These are phyloP conservation scores for Lithosia quadra DNA, from an alignment of 2,888 invertebrate genomes.

Conservation along the genomic window DNA sequence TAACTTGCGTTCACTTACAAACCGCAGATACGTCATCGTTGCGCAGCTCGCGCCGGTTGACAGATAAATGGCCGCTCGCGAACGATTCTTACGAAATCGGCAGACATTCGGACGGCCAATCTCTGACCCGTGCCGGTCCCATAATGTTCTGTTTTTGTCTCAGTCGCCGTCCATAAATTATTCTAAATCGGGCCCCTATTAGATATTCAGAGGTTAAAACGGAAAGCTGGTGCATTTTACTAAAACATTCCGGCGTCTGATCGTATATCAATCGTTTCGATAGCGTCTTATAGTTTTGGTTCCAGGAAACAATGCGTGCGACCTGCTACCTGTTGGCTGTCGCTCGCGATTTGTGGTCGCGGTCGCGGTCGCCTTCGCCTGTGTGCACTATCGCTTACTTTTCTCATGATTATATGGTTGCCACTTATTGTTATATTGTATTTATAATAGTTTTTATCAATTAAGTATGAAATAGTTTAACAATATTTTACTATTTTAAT, in stretches of 20 bases:
- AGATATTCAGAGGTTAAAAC: slow-evolving; percentile 85
- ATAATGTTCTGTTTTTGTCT: slow-evolving; percentile 85
- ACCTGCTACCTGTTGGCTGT: slow-evolving; percentile 78
- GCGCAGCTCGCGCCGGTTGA: slow-evolving; percentile 58
- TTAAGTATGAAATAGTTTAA: too few species aligned
- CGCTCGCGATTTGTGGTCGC: slow-evolving; percentile 73
- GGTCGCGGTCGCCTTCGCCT: slow-evolving; percentile 52
- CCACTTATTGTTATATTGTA: slow-evolving; percentile 1
- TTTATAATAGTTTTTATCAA: not conserved
- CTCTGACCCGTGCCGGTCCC: slow-evolving; percentile 64
- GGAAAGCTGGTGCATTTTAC: slow-evolving; percentile 79
- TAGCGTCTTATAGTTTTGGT: slow-evolving; percentile 76
- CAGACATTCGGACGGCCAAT: slow-evolving; percentile 63
- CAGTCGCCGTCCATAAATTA: slow-evolving; percentile 79
- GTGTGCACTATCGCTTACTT: slow-evolving; percentile 64
- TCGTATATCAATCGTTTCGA: slow-evolving; percentile 84
- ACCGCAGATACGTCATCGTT: slow-evolving; percentile 56
- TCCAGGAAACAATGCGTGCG: slow-evolving; percentile 83
- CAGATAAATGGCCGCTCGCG: slow-evolving; percentile 63
- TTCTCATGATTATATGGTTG: slow-evolving; percentile 56
- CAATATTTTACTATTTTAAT: too few species aligned
- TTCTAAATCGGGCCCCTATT: slow-evolving; percentile 83
- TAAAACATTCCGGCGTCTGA: slow-evolving; percentile 77
- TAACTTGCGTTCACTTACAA: slow-evolving; percentile 50
- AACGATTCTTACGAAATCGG: slow-evolving; percentile 67